Evolutionary conservation across 2,113 vertebrate species (phyloP), one percentile per base, ranked within the genome.

Genomic region (Nyctereutes procyonoides): DNA sequence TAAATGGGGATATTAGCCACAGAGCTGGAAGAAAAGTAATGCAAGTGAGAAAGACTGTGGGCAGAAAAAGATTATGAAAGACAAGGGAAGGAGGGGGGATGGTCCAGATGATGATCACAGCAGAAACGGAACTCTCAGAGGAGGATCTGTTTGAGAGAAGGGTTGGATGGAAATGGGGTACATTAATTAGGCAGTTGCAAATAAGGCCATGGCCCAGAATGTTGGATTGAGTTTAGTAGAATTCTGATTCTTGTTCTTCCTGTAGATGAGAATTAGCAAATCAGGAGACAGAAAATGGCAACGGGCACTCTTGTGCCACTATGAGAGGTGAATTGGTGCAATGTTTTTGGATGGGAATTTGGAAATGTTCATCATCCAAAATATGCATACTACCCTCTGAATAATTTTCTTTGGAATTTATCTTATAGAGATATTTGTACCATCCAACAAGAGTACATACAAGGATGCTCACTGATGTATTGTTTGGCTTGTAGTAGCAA

Each of bases 351-450:
- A 32, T 3, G 6, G 53, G 20, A 93, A 88, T 69, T 90, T 53
- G 51, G 62, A 76, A 94, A 69, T 88, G 90, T 5, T 93, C 67
- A 74, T 86, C 43, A 84, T 71, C n/a, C 93, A 73, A 96, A 69
- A 63, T 10, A 79, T 24, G 19, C 8, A 73, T 55, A 32, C 3
- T 55, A 32, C 3, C 43, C 58, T 77, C 80, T 83, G 74, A 87
- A 89, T 48, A 2, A 74, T 65, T 85, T 84, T 73, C 3, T 79
- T 58, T 8, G 35, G 24, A 94, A 51, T 74, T 85, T 88, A 51
- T 56, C 38, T 71, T 71, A 32, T 20, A 74, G 60, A 62, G 7
- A 35, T 92, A 53, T 65, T 92, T 76, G 43, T 10, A 32, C 11
- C 86, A 8, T 35, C 55, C 51, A 83, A 12, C 8, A 85, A 86